These are phyloP conservation scores for Amphipyra tragopoginis DNA, from an alignment of 2,888 invertebrate genomes.

Conservation along the genomic window DNA sequence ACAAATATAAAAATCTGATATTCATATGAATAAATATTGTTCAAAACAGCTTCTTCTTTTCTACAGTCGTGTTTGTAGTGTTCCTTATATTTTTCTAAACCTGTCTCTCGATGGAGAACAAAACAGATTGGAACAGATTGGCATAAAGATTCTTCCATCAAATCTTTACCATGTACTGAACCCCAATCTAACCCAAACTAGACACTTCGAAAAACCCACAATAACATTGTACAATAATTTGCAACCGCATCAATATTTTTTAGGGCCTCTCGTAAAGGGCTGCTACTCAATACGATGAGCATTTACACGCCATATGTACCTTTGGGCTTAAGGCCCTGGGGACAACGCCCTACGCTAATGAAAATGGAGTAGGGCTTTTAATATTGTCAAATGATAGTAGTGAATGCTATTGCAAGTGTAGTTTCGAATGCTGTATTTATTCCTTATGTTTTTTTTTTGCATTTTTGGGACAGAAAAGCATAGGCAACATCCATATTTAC, in stretches of 20 bases:
- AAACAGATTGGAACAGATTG: too few species aligned
- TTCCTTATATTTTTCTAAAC: too few species aligned
- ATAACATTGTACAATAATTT: constrained; percentile 58
- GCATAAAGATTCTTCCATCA: background rate
- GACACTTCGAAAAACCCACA: constrained; percentile 40
- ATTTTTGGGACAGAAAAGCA: too few species aligned
- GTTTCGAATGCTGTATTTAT: constrained; percentile 4
- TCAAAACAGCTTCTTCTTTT: too few species aligned
- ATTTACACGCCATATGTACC: constrained; percentile 89
- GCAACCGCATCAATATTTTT: constrained; percentile 67
- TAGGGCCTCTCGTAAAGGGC: constrained; percentile 62
- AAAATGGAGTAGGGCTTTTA: constrained; percentile 69
- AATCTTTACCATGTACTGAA: background rate
- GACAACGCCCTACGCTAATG: constrained; percentile 77
- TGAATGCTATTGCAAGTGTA: constrained; percentile 42
- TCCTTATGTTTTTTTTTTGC: too few species aligned
- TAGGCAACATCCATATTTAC: too few species aligned
- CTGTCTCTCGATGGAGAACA: too few species aligned
- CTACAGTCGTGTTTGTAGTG: too few species aligned
- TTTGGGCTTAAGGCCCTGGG: constrained; percentile 78
- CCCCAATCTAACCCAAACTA: background rate
- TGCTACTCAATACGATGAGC: constrained; percentile 81
- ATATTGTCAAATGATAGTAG: constrained; percentile 58
- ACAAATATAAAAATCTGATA: too few species aligned
- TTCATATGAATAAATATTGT: too few species aligned